Base-by-base conservation (phyloP, 2,888 invertebrate genomes). In the Eremobia ochroleuca region DNA sequence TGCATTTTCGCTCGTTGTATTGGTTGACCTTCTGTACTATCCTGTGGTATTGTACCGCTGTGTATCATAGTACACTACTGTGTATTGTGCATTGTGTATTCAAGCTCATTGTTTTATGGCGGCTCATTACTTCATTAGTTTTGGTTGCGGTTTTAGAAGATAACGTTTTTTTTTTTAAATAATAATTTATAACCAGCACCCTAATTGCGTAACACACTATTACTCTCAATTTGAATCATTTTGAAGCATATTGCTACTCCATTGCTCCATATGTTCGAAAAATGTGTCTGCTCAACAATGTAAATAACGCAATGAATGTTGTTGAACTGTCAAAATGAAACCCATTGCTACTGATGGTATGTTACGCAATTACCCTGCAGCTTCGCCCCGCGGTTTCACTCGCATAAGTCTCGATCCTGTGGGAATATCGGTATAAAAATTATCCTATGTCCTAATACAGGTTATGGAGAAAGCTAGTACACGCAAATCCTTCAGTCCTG, bases 11-110 rank as follows among this genome's bases (percentile, higher is more conserved):
- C n/a, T 67, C 5, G 25, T 21, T 59, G 52, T 52, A 34, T 9
- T 13, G 13, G 2, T 2, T 18, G 13, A 6, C 25, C 18, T 76
- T 67, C 68, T 77, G 66, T 18, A 18, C 18, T 40, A 21, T 15
- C 9, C n/a, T 40, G 6, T 40, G 59, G 21, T n/a, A 21, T 58
- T 66, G 46, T 68, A 67, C 6, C 31, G 49, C 46, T 58, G 59
- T 49, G n/a, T 74, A 43, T 25, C 43, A n/a, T 70, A 34, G 8
- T 55, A 68, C 8, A 28, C 21, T 25, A 25, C 59, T 8, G 31
- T 9, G 40, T 62, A 61, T 73, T 64, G n/a, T 76, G 76, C 34
- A 65, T 76, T 76, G 46, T 76, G 18, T 58, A 49, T 58, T 37
- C 25, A 31, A 31, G 59, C 40, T 68, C 68, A 59, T 77, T 76